Conservation (phyloP, 2,113 vertebrate species). For the Aldabrachelys gigantea region DNA sequence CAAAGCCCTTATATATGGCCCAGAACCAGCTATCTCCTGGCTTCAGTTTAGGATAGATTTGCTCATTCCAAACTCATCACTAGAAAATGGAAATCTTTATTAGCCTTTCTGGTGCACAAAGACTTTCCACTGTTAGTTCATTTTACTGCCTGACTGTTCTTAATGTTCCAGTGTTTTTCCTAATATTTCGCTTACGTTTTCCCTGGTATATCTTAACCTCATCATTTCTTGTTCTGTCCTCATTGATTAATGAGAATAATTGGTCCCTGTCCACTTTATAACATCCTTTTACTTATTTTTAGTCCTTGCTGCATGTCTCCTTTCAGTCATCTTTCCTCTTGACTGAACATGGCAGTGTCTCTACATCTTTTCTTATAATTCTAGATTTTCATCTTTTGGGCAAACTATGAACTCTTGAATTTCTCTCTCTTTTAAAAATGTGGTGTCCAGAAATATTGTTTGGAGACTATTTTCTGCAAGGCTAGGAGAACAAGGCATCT, state of each 20-base stretch:
- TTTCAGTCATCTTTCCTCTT: background rate
- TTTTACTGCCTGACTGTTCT: background rate
- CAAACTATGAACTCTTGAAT: background rate
- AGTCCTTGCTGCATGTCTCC: background rate
- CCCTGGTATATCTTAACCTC: background rate
- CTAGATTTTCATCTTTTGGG: background rate
- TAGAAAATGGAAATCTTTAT: background rate
- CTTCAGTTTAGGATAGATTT: background rate
- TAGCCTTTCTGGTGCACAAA: background rate
- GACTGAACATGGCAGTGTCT: background rate
- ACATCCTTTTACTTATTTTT: background rate
- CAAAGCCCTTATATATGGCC: background rate
- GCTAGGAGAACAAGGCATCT: constrained; percentile 13
- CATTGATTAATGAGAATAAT: constrained; percentile 9
- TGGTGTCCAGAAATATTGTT: background rate
- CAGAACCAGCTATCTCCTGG: background rate
- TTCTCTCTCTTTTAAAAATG: background rate
- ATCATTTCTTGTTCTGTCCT: background rate
- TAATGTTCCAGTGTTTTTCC: background rate
- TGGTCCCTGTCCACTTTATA: background rate
- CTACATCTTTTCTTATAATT: background rate
- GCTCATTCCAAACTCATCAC: background rate
- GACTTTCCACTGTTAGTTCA: background rate
- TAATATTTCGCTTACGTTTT: constrained; percentile 28
- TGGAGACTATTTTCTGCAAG: background rate